phyloP scores from a whole-genome alignment of 2,113 vertebrate genomes.

The Nerophis lumbriciformis region DNA sequence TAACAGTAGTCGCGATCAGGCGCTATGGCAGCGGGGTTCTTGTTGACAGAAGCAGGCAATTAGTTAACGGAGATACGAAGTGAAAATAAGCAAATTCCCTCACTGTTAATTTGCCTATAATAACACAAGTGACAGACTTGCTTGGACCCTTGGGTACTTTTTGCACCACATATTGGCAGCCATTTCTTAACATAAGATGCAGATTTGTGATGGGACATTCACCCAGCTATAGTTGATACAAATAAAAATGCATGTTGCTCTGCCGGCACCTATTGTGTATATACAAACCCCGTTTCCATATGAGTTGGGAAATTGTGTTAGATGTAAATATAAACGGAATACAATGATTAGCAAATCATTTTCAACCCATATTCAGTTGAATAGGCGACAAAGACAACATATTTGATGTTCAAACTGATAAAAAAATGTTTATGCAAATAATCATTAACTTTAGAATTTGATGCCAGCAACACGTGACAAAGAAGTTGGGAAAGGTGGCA shows the following conservation, averaged over 20 bases:
- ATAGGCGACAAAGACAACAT: too few species aligned
- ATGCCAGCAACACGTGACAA: too few species aligned
- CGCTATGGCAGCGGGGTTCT: conserved; percentile 31
- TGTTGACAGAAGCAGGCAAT: conserved; percentile 66
- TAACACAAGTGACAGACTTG: background rate
- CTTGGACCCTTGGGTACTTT: conserved; percentile 10
- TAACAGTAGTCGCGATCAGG: conserved; percentile 16
- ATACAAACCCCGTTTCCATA: conserved; percentile 3
- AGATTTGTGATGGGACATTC: background rate
- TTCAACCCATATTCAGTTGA: too few species aligned
- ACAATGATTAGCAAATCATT: too few species aligned
- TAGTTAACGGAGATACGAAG: conserved; percentile 48
- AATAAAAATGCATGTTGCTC: background rate
- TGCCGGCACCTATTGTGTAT: background rate
- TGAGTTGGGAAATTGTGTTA: too few species aligned
- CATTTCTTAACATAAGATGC: background rate
- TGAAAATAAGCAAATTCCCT: conserved; percentile 18
- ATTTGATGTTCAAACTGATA: too few species aligned
- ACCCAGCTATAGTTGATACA: background rate
- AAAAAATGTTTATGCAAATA: too few species aligned
- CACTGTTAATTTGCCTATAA: background rate
- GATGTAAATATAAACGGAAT: too few species aligned
- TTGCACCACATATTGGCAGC: background rate
- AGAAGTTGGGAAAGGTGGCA: too few species aligned
- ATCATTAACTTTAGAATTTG: too few species aligned